Percentiles rank a stretch among this genome's conserved stretches.
phyloP scores from a whole-genome alignment of 2,888 invertebrate genomes.

The Sarcophaga caerulescens region DNA sequence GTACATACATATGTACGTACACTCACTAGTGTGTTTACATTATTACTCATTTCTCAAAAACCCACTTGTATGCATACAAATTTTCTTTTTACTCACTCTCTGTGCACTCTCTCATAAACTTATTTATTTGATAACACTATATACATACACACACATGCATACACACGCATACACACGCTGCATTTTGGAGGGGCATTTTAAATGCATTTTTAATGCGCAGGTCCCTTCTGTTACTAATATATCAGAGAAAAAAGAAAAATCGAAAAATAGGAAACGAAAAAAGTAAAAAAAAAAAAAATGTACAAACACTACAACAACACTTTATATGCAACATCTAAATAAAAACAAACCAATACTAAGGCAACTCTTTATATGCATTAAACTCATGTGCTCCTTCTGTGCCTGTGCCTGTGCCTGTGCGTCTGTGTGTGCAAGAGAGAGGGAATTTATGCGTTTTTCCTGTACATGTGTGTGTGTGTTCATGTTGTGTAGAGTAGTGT shows the following conservation, averaged over 20 bases:
- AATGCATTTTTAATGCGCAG: conserved; percentile 45
- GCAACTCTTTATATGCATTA: conserved; percentile 39
- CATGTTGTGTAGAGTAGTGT: background rate
- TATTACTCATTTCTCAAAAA: conserved; percentile 7
- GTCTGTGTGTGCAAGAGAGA: conserved; percentile 20
- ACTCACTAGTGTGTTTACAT: background rate
- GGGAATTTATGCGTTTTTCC: conserved; percentile 38
- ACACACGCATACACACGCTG: background rate
- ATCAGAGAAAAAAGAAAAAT: conserved; percentile 45
- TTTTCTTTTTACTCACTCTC: background rate
- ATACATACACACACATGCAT: no score
- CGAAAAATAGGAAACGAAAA: background rate
- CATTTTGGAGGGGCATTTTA: conserved; percentile 42
- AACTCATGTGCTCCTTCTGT: background rate
- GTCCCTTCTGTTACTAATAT: background rate
- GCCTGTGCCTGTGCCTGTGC: background rate
- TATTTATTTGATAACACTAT: no score
- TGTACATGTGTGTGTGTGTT: background rate
- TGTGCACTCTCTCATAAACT: background rate
- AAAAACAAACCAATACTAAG: conserved; percentile 66
- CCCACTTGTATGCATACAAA: conserved; percentile 59
- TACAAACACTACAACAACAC: conserved; percentile 12
- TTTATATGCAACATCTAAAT: conserved; percentile 55
- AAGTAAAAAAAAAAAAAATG: no score
- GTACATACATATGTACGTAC: background rate